Evolutionary conservation across 2,888 invertebrate genomes (phyloP).

Genomic region (Eurois occulta): DNA sequence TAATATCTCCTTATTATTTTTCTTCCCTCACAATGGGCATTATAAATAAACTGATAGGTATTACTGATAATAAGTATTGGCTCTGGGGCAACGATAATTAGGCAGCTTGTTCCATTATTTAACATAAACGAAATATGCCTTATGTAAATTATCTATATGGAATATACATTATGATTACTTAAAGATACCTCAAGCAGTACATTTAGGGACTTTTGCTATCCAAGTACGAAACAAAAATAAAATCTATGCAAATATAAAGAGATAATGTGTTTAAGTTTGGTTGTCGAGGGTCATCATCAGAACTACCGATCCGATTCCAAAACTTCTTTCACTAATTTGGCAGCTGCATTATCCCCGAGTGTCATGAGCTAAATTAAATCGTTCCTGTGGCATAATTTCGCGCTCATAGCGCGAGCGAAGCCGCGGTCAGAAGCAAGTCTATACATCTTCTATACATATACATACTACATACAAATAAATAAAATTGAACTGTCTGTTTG

Average conservation of each 20-base stretch:
- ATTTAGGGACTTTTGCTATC: not conserved
- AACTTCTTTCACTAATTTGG: not conserved
- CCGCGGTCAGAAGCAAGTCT: not conserved
- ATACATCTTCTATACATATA: no score
- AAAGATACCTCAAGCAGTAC: not conserved
- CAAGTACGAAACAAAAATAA: not conserved
- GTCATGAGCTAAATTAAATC: not conserved
- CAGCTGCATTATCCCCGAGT: not conserved
- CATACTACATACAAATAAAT: no score
- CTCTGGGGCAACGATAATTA: slow-evolving; percentile 33
- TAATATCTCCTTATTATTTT: not conserved
- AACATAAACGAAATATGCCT: slow-evolving; percentile 3
- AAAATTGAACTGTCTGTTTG: no score
- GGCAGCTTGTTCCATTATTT: slow-evolving; percentile 13
- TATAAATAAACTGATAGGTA: not conserved
- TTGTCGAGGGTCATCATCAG: not conserved
- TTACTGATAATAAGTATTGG: not conserved
- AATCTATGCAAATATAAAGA: not conserved
- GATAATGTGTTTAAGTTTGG: not conserved
- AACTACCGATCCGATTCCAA: not conserved
- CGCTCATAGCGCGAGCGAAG: not conserved
- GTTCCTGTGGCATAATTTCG: not conserved
- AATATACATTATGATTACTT: not conserved
- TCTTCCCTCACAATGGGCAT: not conserved
- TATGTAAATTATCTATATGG: not conserved